phyloP scores from a whole-genome alignment of 2,888 invertebrate species.

The Ornithoptera alexandrae region DNA sequence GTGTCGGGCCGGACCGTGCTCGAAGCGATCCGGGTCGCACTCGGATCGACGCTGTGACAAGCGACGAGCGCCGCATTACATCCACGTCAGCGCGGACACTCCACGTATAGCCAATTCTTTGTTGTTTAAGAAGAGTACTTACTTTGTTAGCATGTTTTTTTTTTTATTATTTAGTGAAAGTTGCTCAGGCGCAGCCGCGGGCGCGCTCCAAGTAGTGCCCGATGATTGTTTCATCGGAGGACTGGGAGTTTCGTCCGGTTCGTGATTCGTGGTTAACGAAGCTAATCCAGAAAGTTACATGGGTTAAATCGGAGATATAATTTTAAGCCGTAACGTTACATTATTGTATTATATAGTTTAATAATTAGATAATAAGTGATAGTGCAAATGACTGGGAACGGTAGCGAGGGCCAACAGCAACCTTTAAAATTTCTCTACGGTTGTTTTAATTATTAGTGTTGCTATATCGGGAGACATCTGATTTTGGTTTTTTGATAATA shows the following conservation, averaged over 20 bases:
- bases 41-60: constrained; percentile 34
- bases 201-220: constrained; percentile 75
- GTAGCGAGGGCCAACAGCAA: constrained; percentile 46
- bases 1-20: constrained; percentile 37
- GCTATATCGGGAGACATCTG: constrained; percentile 9
- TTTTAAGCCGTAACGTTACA: constrained; percentile 71
- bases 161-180: constrained; percentile 74
- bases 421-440: constrained; percentile 41
- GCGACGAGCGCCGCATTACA: constrained; percentile 38
- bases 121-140: constrained; percentile 73
- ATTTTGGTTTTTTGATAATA: constrained; percentile 8
- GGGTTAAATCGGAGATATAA: constrained; percentile 65
- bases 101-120: constrained; percentile 72
- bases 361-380: constrained; percentile 65
- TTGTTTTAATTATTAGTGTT: constrained; percentile 23
- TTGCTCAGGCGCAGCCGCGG: constrained; percentile 76
- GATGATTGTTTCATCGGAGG: constrained; percentile 57
- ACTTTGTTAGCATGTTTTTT: constrained; percentile 74
- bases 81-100: constrained; percentile 59
- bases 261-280: constrained; percentile 42
- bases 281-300: constrained; percentile 54
- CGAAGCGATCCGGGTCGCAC: constrained; percentile 39
- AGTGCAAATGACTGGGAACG: constrained; percentile 79
- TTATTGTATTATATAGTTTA: constrained; percentile 64
- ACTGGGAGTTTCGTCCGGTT: constrained; percentile 49